Base-by-base conservation (phyloP, 2,797 vertebrate species). In the Ammospiza maritima region DNA sequence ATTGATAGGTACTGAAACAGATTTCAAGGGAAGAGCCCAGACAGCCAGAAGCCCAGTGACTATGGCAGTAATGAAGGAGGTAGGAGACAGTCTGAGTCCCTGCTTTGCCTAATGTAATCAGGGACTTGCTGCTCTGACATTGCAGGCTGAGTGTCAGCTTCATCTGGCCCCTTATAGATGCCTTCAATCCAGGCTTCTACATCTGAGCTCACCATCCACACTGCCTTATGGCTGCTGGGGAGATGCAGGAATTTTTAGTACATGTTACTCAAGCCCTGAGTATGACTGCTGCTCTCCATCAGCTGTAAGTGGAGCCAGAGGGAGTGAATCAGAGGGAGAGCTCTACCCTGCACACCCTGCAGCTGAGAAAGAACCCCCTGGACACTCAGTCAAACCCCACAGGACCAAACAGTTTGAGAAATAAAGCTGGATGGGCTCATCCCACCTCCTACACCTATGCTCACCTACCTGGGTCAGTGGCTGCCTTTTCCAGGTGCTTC, bases 51-150 rank as follows among this genome's bases (percentile, higher is more conserved):
- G 64, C 71, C 84, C 71, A 67, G 60, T 42, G 69, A 36, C 54
- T 40, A 85, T 3, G 29, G 60, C 42, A 90, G 50, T 93, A 93
- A 94, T 78, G 76, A 89, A 92, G 85, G 84, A 90, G 60, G 53
- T 61, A 92, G 89, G 81, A 96, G 72, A 88, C 84, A 87, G 88
- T 85, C 74, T 82, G 92, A 91, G 73, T 79, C 36, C 57, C 57
- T 85, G 65, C 44, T 77, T 91, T 92, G 54, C 50, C 78, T 83
- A 88, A 79, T 79, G 57, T 40, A 93, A 92, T 85, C 78, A 88
- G 60, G 40, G 38, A 60, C 47, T 54, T 79, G 74, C 50, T 82
- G 38, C 23, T 44, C 71, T 83, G 75, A 44, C 64, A 53, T n/a
- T 58, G 78, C 45, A 91, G 57, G 36, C 84, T 60, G 64, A 62